Percentiles rank a stretch among this genome's conserved stretches.
Conservation (phyloP, 2,797 vertebrate species). For the Gadopsis bispinosus region DNA sequence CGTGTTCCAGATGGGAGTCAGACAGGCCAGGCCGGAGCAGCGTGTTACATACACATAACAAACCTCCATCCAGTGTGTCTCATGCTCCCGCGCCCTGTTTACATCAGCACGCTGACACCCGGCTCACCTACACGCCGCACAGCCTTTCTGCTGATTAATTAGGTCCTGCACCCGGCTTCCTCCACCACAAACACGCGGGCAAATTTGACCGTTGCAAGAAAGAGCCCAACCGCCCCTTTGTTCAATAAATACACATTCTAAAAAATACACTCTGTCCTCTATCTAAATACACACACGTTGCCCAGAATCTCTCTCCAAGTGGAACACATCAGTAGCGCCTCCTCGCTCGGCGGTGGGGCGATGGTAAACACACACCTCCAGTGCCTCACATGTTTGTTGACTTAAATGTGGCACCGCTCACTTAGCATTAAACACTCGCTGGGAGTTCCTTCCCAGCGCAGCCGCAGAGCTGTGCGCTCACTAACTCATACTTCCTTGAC, state of each 20-base stretch:
- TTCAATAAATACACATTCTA: conserved; percentile 58
- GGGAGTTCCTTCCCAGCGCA: conserved; percentile 60
- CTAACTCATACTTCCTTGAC: conserved; percentile 42
- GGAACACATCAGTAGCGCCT: conserved; percentile 32
- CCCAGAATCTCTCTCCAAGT: conserved; percentile 21
- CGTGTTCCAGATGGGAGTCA: conserved; percentile 75
- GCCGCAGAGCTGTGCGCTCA: conserved; percentile 25
- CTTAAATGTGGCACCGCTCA: conserved; percentile 53
- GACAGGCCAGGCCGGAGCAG: conserved; percentile 67
- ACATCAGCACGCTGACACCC: conserved; percentile 71
- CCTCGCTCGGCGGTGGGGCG: conserved; percentile 39
- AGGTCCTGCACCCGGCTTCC: conserved; percentile 48
- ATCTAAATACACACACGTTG: conserved; percentile 49
- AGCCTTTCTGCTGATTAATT: conserved; percentile 65
- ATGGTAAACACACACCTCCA: conserved; percentile 60
- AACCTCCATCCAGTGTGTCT: conserved; percentile 57
- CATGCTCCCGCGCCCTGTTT: conserved; percentile 64
- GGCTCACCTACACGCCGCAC: conserved; percentile 70
- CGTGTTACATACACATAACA: conserved; percentile 71
- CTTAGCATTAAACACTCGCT: conserved; percentile 69
- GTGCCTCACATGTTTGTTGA: conserved; percentile 56
- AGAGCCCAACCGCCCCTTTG: conserved; percentile 47
- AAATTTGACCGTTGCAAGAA: conserved; percentile 46
- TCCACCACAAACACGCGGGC: background rate
- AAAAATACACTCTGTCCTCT: conserved; percentile 24